Conservation (phyloP, 1,140 invertebrate species). For the Ceratina australensis region DNA sequence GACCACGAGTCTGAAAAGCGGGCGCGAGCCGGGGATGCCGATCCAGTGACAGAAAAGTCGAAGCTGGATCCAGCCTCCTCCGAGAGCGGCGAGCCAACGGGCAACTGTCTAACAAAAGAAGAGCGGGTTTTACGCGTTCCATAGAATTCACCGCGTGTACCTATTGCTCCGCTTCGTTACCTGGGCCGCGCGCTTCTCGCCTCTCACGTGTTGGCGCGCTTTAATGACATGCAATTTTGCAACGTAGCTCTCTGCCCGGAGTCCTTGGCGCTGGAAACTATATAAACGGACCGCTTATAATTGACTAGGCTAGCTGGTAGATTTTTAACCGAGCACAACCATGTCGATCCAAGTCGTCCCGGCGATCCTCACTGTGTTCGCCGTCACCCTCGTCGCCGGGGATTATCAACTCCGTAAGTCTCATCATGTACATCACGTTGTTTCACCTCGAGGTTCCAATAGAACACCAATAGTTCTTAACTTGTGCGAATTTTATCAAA, state of each 20-base stretch:
- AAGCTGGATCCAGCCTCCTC: not conserved
- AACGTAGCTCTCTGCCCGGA: constrained; percentile 70
- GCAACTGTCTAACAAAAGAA: constrained; percentile 31
- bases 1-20: not conserved
- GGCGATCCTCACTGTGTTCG: constrained; percentile 25
- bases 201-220: constrained; percentile 63
- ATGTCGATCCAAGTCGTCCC: no score
- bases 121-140: constrained; percentile 40
- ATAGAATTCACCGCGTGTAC: constrained; percentile 2
- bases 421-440: no score
- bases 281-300: constrained; percentile 77
- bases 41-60: constrained; percentile 50
- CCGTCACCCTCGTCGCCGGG: constrained; percentile 48
- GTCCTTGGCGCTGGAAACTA: constrained; percentile 78
- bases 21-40: constrained; percentile 43
- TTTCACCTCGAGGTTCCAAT: no score
- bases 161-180: not conserved
- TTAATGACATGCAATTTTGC: constrained; percentile 79
- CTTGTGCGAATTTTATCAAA: no score
- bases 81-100: not conserved
- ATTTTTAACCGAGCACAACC: constrained; percentile 62
- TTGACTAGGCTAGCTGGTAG: constrained; percentile 65
- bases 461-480: no score
- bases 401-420: constrained; percentile 73
- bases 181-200: constrained; percentile 35